Conservation (phyloP, 2,797 vertebrate species). For the Acrossocheilus fasciatus region DNA sequence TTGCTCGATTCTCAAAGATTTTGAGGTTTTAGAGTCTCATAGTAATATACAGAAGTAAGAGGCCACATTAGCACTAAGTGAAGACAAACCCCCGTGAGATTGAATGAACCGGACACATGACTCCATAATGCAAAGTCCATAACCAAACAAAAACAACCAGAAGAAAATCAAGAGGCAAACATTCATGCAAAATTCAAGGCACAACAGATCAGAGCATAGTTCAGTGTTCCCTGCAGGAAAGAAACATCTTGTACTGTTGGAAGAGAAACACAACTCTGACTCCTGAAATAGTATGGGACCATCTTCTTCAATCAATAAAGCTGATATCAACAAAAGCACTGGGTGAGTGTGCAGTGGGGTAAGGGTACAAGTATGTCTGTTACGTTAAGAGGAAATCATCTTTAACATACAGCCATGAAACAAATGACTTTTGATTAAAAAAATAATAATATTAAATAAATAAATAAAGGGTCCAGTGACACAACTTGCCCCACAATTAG, state of each 20-base stretch:
- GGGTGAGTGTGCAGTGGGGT: background rate
- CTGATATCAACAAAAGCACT: conserved; percentile 2
- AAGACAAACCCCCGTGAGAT: background rate
- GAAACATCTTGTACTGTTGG: background rate
- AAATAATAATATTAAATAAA: background rate
- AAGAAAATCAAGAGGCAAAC: background rate
- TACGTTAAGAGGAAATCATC: background rate
- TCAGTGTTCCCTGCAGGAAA: background rate
- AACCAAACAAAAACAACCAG: background rate
- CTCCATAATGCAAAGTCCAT: background rate
- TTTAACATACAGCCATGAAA: background rate
- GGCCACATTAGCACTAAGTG: background rate
- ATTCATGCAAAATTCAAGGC: conserved; percentile 8
- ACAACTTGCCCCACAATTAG: background rate
- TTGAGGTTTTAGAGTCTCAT: background rate
- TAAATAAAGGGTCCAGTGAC: background rate
- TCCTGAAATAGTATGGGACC: conserved; percentile 12
- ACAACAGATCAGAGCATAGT: background rate
- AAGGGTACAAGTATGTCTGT: background rate
- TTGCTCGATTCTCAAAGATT: background rate
- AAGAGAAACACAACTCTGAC: background rate
- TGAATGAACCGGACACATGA: background rate
- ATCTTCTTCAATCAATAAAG: background rate
- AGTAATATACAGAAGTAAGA: background rate
- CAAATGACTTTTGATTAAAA: background rate